Base-by-base conservation (phyloP, 2,888 invertebrate species). In the Ceratothoa steindachneri region DNA sequence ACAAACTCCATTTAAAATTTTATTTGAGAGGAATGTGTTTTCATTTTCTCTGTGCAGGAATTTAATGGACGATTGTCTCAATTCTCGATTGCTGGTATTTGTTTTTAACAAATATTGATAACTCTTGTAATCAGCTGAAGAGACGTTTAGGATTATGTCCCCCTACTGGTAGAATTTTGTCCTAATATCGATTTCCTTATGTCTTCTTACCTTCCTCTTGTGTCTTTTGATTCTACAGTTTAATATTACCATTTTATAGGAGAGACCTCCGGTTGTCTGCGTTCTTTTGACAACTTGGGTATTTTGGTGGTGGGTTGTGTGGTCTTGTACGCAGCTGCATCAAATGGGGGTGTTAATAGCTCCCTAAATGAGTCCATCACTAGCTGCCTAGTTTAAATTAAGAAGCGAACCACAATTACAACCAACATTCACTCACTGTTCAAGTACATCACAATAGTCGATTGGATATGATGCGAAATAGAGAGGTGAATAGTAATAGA, bases 291-390 rank as follows among this genome's bases (percentile, higher is more conserved):
- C 27, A 15, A 60, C 60, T n/a, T 60, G 60, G 60, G 60, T 60
- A 60, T 60, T 60, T 60, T 60, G 60, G 60, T 60, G 60, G 60
- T 60, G 60, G 60, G 24, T 60, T 2, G 60, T 60, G 2, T 60
- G 60, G 60, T 60, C 60, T 24, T 60, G 60, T 24, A 60, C 60
- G 12, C 27, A 60, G 24, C 27, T 60, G 2, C 60, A 60, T 24
- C 22, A 60, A 24, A 60, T 60, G 22, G 60, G 60, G 12, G 55
- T 22, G 12, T 24, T 60, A 24, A 60, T 60, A 19, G 7, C 55
- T 19, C 55, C 55, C 55, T 22, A 55, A 55, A 5, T 55, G 5
- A 55, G 19, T 12, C 55, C 55, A 12, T 55, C 15, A 12, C 55
- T 55, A 12, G 55, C 55, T 55, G 24, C 24, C 7, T 15, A 15